Evolutionary conservation across 1,140 invertebrate species (phyloP), one percentile per base, ranked within the genome.

Genomic region (Sarcophaga bullata): DNA sequence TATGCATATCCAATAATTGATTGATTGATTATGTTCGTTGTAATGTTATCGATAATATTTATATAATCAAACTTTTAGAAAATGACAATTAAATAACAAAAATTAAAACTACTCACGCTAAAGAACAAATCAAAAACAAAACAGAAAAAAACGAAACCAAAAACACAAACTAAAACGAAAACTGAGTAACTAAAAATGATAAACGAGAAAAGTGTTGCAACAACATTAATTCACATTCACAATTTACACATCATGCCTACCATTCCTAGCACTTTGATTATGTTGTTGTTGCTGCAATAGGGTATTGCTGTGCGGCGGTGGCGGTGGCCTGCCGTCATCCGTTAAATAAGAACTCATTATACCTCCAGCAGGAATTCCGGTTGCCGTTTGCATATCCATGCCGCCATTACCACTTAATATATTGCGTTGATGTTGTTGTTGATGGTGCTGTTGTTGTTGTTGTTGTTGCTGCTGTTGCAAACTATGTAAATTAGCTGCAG

Each of bases 221-320:
- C 15, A 72, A 68, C 11, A 19, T 54, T 58, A 83, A 72, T 49
- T 76, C 73, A 19, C 17, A 73, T 62, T 50, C 49, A 19, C 46
- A 83, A 83, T 75, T 6, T 13, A 62, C 52, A 81, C 6, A 76
- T 62, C 73, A n/a, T 49, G 25, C 37, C 78, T 81, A 81, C 25
- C 6, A 19, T 52, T 15, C 49, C 8, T 78, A 50, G n/a, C 75
- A 76, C 48, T 52, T 50, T 52, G 48, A 83, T 80, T 46, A 80
- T 91, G 91, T 81, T 68, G 75, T 50, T 76, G 73, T 13, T 73
- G 25, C 46, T 73, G 73, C 13, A 17, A 95, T 91, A 97, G 94
- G 86, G 97, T 92, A 90, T 95, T 95, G 87, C 92, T 93, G 90
- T 91, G 92, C 83, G 93, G 93, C 82, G 92, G 93, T 84, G 93